phyloP scores from a whole-genome alignment of 92 coral and sea anemone species.

The Epizoanthus fatuus region DNA sequence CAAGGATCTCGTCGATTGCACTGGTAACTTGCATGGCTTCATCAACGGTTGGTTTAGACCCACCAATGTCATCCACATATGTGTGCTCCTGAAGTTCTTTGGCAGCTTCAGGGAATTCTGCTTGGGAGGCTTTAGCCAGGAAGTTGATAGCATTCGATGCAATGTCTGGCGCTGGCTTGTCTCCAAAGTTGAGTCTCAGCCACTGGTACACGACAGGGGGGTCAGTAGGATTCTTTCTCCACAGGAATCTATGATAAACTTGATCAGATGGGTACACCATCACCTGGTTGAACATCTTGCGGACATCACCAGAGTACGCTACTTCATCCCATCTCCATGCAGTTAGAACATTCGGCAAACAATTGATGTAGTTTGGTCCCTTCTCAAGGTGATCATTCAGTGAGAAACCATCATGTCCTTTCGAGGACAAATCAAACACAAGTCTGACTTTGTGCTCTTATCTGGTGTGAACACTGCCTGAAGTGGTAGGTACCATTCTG shows the following conservation, averaged over 20 bases:
- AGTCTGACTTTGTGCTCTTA: conserved; percentile 40
- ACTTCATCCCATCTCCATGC: conserved; percentile 75
- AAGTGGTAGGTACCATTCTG: conserved; percentile 37
- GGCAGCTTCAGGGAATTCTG: conserved; percentile 59
- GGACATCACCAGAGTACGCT: conserved; percentile 56
- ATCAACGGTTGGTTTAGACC: conserved; percentile 37
- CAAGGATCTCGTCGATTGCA: conserved; percentile 59
- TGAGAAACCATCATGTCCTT: conserved; percentile 31
- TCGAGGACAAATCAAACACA: conserved; percentile 62
- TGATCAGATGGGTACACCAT: conserved; percentile 70
- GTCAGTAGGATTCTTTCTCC: conserved; percentile 46
- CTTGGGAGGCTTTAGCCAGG: conserved; percentile 55
- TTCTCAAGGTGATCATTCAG: conserved; percentile 36
- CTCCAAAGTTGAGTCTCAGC: conserved; percentile 66
- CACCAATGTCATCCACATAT: conserved; percentile 68
- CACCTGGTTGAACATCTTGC: conserved; percentile 73
- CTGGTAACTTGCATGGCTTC: conserved; percentile 50
- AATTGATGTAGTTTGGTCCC: conserved; percentile 48
- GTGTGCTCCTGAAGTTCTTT: conserved; percentile 51
- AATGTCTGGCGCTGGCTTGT: conserved; percentile 79
- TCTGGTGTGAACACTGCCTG: conserved; percentile 41
- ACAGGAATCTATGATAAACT: conserved; percentile 72
- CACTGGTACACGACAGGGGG: conserved; percentile 69
- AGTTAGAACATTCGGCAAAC: conserved; percentile 51
- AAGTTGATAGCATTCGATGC: conserved; percentile 57